phyloP scores from a whole-genome alignment of 1,140 invertebrate species.

The Globodera rostochiensis region DNA sequence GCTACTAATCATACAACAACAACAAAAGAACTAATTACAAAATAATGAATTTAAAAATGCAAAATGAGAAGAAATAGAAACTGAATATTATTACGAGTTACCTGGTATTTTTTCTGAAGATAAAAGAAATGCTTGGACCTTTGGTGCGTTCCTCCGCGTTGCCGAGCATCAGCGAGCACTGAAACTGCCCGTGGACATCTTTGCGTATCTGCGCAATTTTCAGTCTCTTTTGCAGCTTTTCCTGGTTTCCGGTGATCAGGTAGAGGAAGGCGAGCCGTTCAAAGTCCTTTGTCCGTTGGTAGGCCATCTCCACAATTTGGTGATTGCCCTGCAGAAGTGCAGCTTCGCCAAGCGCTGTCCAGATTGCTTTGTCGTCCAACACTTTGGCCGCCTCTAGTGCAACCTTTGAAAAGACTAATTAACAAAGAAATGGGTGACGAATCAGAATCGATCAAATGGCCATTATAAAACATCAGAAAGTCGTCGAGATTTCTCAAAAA shows the following conservation, averaged over 20 bases:
- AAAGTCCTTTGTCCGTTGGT: conserved; percentile 98
- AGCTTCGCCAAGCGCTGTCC: conserved; percentile 93
- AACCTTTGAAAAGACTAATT: conserved; percentile 60
- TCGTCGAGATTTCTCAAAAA: no score
- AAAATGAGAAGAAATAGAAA: no score
- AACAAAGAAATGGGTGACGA: no score
- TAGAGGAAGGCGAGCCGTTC: conserved; percentile 97
- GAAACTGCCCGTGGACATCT: conserved; percentile 92
- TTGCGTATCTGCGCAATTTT: conserved; percentile 96
- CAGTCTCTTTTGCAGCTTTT: conserved; percentile 97
- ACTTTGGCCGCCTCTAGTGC: conserved; percentile 85
- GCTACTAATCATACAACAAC: no score
- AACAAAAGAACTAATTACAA: no score
- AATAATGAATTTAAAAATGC: no score
- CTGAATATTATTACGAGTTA: no score
- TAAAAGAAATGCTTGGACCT: conserved; percentile 73
- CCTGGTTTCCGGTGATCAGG: conserved; percentile 94
- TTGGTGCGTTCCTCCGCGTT: conserved; percentile 87
- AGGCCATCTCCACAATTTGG: conserved; percentile 91
- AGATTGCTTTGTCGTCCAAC: conserved; percentile 88
- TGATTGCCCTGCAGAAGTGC: conserved; percentile 76
- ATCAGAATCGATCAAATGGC: no score
- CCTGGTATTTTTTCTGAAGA: no score
- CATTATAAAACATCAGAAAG: no score
- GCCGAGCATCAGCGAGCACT: conserved; percentile 86